Conservation (phyloP, 2,797 vertebrate species). For the Malacoctenus gilli region DNA sequence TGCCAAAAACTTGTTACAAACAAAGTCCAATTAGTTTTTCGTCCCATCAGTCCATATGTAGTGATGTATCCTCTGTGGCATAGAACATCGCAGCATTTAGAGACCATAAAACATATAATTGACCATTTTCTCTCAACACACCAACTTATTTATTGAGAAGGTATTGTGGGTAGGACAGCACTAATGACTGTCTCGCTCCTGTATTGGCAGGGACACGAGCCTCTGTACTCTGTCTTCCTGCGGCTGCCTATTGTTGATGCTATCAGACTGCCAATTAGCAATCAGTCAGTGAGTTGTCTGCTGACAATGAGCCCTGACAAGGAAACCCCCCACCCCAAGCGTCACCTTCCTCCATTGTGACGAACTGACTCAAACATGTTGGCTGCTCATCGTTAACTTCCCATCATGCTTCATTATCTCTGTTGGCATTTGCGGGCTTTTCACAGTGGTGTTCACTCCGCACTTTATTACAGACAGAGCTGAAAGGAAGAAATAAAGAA, state of each 20-base stretch:
- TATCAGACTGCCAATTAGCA: slow-evolving; percentile 53
- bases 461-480: slow-evolving; percentile 1
- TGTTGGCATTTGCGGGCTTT: slow-evolving; percentile 19
- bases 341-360: slow-evolving; percentile 33
- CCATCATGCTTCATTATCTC: slow-evolving; percentile 50
- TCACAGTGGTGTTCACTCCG: slow-evolving; percentile 15
- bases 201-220: not conserved
- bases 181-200: no score
- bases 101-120: no score
- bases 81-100: no score
- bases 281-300: slow-evolving; percentile 19
- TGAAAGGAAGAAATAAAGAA: not conserved
- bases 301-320: slow-evolving; percentile 11
- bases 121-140: no score
- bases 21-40: no score
- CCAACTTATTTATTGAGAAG: no score
- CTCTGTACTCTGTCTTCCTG: not conserved
- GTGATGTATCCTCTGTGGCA: no score
- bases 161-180: no score
- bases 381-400: slow-evolving; percentile 52
- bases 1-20: no score
- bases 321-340: slow-evolving; percentile 52
- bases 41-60: no score
- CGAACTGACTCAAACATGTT: slow-evolving; percentile 14
- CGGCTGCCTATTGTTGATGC: not conserved